phyloP scores from a whole-genome alignment of 1,140 invertebrate species.

The Bacillus rossius region DNA sequence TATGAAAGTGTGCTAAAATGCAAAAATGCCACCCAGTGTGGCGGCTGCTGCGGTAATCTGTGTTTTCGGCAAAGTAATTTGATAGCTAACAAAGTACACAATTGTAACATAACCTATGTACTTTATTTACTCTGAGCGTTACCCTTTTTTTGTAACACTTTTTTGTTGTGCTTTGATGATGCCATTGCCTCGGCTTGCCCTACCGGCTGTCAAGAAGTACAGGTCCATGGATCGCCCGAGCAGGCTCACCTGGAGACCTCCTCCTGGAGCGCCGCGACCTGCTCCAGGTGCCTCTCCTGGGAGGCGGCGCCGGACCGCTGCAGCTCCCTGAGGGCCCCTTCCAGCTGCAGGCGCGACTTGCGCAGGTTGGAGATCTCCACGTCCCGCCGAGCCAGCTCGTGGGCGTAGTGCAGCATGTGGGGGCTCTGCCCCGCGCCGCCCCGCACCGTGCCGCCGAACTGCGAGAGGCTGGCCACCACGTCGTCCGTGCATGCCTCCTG shows the following conservation, averaged over 20 bases:
- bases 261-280: slow-evolving; percentile 50
- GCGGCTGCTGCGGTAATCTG: too few relatives aligned
- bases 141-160: too few relatives aligned
- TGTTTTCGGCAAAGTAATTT: too few relatives aligned
- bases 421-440: slow-evolving; percentile 43
- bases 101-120: too few relatives aligned
- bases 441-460: slow-evolving; percentile 20
- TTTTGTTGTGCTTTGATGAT: too few relatives aligned
- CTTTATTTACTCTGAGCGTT: too few relatives aligned
- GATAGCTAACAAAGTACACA: too few relatives aligned
- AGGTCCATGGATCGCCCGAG: too few relatives aligned
- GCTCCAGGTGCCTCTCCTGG: slow-evolving; percentile 51
- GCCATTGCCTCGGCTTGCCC: too few relatives aligned
- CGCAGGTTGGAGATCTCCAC: slow-evolving; percentile 69
- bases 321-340: slow-evolving; percentile 58
- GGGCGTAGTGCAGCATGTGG: slow-evolving; percentile 76
- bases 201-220: too few relatives aligned
- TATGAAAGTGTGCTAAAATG: too few relatives aligned
- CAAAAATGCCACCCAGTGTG: too few relatives aligned
- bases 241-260: slow-evolving; percentile 57
- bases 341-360: slow-evolving; percentile 63
- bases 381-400: slow-evolving; percentile 75
- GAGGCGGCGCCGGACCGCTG: slow-evolving; percentile 50
- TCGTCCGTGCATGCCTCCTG: neutral
- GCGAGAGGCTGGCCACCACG: neutral